A percentile compares a stretch with the other conserved stretches of the same genome.
These are phyloP conservation scores for Charadrius vociferus DNA, from an alignment of 2,113 vertebrate species.

Conservation along the genomic window DNA sequence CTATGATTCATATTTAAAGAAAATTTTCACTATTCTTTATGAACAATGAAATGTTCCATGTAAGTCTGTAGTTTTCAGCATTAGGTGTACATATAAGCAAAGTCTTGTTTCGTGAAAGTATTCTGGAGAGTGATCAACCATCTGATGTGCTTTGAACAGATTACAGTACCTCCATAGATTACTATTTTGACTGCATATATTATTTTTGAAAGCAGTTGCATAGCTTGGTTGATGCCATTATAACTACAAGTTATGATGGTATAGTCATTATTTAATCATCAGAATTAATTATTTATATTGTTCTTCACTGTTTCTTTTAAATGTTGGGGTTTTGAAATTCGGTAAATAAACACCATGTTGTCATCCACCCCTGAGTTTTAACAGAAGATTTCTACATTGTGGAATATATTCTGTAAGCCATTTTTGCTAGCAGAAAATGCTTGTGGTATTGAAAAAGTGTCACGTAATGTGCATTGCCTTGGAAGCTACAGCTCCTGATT, in stretches of 20 bases:
- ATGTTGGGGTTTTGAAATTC: not conserved
- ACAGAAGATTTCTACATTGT: not conserved
- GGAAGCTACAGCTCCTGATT: slow-evolving; percentile 37
- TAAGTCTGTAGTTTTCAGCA: not conserved
- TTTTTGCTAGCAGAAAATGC: slow-evolving; percentile 26
- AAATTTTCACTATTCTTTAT: not conserved
- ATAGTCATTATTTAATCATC: not conserved
- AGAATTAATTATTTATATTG: not conserved
- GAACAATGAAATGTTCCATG: not conserved
- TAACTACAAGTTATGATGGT: not conserved
- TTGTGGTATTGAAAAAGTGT: slow-evolving; percentile 50
- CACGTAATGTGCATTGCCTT: slow-evolving; percentile 17
- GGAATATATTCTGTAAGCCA: not conserved
- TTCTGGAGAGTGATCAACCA: not conserved
- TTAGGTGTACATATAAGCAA: not conserved
- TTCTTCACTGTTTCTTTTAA: not conserved
- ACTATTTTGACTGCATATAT: not conserved
- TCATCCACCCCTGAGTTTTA: not conserved
- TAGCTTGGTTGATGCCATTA: not conserved
- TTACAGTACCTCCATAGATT: not conserved
- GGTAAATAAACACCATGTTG: not conserved
- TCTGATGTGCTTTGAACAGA: not conserved
- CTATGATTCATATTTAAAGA: not conserved
- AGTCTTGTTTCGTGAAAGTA: not conserved
- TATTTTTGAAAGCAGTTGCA: not conserved